Conservation (phyloP, 2,797 vertebrate species). For the Arremon aurantiirostris region DNA sequence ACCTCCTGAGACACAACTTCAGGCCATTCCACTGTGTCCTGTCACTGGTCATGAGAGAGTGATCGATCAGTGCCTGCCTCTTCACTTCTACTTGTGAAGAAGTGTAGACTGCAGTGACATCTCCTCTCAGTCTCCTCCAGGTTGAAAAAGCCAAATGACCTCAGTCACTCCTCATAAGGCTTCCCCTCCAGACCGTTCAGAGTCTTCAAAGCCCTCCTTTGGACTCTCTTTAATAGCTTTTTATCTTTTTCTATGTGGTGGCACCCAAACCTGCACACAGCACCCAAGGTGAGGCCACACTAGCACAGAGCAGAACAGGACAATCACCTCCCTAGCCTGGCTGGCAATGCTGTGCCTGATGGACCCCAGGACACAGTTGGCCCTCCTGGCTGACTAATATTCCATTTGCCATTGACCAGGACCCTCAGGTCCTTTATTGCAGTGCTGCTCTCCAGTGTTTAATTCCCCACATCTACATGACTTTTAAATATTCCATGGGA, state of each 20-base stretch:
- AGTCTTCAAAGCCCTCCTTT: not conserved
- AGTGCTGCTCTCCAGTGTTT: not conserved
- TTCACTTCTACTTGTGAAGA: fast-evolving
- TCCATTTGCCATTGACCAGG: not conserved
- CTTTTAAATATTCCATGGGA: not conserved
- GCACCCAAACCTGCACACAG: not conserved
- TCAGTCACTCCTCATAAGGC: fast-evolving
- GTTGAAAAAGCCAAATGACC: fast-evolving
- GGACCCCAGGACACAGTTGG: fast-evolving
- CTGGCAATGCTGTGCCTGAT: not conserved
- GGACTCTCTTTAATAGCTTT: not conserved
- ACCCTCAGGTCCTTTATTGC: not conserved
- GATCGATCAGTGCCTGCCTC: not conserved
- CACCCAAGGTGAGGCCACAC: not conserved
- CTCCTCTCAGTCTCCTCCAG: not conserved
- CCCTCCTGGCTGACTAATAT: not conserved
- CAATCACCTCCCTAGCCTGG: not conserved
- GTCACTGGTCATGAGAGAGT: not conserved
- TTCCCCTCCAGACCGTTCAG: not conserved
- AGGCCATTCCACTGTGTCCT: not conserved
- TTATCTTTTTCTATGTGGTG: too few relatives aligned
- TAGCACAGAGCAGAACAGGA: not conserved
- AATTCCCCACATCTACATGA: not conserved
- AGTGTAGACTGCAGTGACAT: not conserved
- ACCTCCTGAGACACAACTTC: not conserved